These are phyloP conservation scores for Punctoribates punctum DNA, from an alignment of 2,888 invertebrate genomes.

Conservation along the genomic window DNA sequence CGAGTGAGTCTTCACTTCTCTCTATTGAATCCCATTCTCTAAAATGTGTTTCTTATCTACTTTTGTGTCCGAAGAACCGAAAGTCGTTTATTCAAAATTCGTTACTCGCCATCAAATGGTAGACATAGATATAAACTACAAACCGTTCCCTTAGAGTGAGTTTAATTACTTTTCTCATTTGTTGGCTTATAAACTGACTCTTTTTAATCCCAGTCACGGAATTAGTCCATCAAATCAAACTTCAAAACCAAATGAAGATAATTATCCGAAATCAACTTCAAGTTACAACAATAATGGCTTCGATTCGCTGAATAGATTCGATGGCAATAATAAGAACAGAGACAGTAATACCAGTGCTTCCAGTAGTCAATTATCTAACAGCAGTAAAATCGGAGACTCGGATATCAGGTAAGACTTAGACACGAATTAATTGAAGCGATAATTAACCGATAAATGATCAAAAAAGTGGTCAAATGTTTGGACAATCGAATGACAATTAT, in stretches of 20 bases:
- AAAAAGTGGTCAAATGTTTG: constrained; percentile 18
- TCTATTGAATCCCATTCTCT: not conserved
- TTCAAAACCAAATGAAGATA: constrained; percentile 17
- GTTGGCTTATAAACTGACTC: not conserved
- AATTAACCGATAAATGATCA: too few relatives aligned
- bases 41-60: not conserved
- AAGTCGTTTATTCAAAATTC: constrained; percentile 48
- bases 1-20: constrained; percentile 45
- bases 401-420: not conserved
- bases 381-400: constrained; percentile 36
- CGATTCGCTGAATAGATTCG: not conserved
- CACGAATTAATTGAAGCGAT: too few relatives aligned
- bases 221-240: not conserved
- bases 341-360: constrained; percentile 41
- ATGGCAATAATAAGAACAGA: constrained; percentile 21
- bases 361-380: constrained; percentile 37
- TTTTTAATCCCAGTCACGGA: not conserved
- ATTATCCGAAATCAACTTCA: not conserved
- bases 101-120: constrained; percentile 47
- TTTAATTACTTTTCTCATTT: not conserved
- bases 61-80: constrained; percentile 44
- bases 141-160: constrained; percentile 18
- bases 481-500: not conserved
- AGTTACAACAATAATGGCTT: not conserved
- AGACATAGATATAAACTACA: constrained; percentile 40